A percentile compares a stretch with the other conserved stretches of the same genome.
These are phyloP conservation scores for Drosophila tani DNA, from an alignment of 1,140 invertebrate species.

Conservation along the genomic window DNA sequence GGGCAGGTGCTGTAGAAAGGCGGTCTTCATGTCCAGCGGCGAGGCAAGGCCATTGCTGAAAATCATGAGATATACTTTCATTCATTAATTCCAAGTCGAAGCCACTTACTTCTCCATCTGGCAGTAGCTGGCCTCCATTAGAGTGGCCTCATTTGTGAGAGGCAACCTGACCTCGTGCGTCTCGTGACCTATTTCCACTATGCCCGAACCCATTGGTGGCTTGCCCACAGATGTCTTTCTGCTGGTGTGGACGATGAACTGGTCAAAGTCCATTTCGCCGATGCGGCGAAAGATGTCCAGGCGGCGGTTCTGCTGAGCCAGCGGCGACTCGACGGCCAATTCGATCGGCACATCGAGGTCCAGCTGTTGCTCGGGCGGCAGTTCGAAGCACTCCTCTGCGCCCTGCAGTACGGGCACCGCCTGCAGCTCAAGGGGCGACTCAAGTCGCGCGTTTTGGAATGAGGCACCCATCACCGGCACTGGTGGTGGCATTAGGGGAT, in stretches of 20 bases:
- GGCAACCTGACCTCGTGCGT: constrained; percentile 52
- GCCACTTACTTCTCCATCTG: constrained; percentile 63
- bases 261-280: constrained; percentile 79
- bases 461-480: constrained; percentile 62
- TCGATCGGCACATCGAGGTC: constrained; percentile 85
- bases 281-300: constrained; percentile 81
- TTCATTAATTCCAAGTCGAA: no score
- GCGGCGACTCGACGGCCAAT: constrained; percentile 81
- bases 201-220: constrained; percentile 38
- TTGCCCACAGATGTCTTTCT: constrained; percentile 38
- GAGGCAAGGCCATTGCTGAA: constrained; percentile 65
- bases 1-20: constrained; percentile 61
- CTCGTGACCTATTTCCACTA: constrained; percentile 81
- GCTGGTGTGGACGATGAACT: constrained; percentile 72
- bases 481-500: constrained; percentile 77
- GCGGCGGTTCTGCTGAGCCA: constrained; percentile 77
- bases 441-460: constrained; percentile 45
- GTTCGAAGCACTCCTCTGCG: constrained; percentile 86
- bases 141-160: constrained; percentile 60
- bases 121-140: constrained; percentile 82
- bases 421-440: constrained; percentile 69
- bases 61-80: no score
- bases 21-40: constrained; percentile 58
- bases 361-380: constrained; percentile 84
- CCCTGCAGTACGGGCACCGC: constrained; percentile 76